Percentiles rank a stretch among this genome's conserved stretches.
Evolutionary conservation across 2,797 vertebrate species (phyloP).

Genomic region (Alauda arvensis): DNA sequence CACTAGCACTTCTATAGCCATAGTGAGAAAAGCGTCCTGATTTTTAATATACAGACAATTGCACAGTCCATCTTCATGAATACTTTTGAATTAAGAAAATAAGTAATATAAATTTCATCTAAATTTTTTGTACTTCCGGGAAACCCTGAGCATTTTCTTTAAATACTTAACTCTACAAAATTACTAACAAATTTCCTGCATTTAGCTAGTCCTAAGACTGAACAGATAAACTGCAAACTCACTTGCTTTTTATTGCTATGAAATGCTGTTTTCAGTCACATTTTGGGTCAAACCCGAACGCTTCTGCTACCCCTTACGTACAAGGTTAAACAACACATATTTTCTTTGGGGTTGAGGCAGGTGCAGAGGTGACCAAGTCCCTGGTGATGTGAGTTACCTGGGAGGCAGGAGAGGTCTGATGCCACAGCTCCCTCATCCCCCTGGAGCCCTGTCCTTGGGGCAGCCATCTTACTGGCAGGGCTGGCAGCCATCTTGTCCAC

Average conservation of each 20-base stretch:
- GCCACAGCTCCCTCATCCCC: fast-evolving
- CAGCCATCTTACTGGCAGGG: slow-evolving; percentile 50
- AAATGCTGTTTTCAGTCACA: not conserved
- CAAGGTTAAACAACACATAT: not conserved
- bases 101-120: not conserved
- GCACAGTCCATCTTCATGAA: not conserved
- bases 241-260: not conserved
- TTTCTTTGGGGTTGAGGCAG: not conserved
- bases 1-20: not conserved
- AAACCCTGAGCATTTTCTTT: not conserved
- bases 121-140: fast-evolving
- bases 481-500: slow-evolving; percentile 54
- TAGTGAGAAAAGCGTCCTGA: not conserved
- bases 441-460: not conserved
- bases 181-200: not conserved
- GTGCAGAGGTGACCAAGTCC: not conserved
- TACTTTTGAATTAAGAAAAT: not conserved
- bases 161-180: not conserved
- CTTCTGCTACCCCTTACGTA: not conserved
- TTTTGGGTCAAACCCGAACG: not conserved
- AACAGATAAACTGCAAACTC: not conserved
- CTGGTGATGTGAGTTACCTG: not conserved
- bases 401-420: not conserved
- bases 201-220: not conserved
- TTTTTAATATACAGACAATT: not conserved